Evolutionary conservation across 30 jellyfish, hydroid and myxozoan species (phyloP).

Genomic region (Pelagia noctiluca): DNA sequence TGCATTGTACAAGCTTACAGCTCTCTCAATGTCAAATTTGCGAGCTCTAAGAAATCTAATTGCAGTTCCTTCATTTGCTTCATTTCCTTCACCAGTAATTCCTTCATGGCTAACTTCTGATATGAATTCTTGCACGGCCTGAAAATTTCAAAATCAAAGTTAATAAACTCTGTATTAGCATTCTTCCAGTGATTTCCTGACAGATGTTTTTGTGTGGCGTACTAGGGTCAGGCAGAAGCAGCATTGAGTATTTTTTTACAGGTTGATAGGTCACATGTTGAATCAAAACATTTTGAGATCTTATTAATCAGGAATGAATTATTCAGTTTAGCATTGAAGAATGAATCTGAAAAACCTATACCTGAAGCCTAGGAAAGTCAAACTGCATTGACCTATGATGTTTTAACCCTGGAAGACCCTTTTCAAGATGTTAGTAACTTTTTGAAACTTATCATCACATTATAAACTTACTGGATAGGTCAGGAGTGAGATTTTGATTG

Average conservation of each 20-base stretch:
- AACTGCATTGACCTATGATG: too few relatives aligned
- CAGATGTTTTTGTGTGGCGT: too few relatives aligned
- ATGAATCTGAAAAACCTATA: too few relatives aligned
- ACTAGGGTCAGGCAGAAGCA: neutral
- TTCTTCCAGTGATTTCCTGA: too few relatives aligned
- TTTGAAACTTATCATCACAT: too few relatives aligned
- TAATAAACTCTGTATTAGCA: neutral
- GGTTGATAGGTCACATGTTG: neutral
- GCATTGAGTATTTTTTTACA: neutral
- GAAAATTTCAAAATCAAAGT: neutral
- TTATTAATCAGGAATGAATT: neutral
- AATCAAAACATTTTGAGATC: neutral
- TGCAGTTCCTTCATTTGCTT: slow-evolving; percentile 71
- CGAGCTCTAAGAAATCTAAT: slow-evolving; percentile 82
- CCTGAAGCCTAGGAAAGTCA: too few relatives aligned
- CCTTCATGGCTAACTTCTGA: slow-evolving; percentile 14
- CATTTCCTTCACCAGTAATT: slow-evolving; percentile 47
- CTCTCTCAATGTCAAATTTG: slow-evolving; percentile 84
- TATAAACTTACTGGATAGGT: too few relatives aligned
- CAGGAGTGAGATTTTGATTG: too few relatives aligned
- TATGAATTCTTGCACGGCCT: slow-evolving; percentile 84
- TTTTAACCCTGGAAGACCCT: too few relatives aligned
- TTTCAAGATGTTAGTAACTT: too few relatives aligned
- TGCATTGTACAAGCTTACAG: slow-evolving; percentile 58
- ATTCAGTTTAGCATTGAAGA: neutral